Percentiles rank a stretch among this genome's conserved stretches.
Evolutionary conservation across 2,888 invertebrate species (phyloP).

Genomic region (Gibbula magus): DNA sequence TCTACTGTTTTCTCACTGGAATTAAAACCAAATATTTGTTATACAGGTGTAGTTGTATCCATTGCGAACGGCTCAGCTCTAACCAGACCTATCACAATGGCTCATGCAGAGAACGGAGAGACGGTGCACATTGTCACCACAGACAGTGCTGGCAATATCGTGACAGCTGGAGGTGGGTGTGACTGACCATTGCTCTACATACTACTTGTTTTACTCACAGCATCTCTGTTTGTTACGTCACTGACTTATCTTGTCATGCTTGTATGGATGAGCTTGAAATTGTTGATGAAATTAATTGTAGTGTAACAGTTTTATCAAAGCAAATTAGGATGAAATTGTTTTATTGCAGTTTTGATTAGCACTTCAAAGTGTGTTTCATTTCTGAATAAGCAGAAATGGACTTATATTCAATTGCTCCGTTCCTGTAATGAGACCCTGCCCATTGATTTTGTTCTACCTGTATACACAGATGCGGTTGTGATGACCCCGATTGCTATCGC

Average conservation of each 20-base stretch:
- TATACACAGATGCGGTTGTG: slow-evolving; percentile 62
- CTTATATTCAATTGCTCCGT: neutral
- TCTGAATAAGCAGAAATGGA: no score
- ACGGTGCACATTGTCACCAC: slow-evolving; percentile 71
- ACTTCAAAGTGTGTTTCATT: no score
- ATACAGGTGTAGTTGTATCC: slow-evolving; percentile 35
- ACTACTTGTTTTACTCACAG: no score
- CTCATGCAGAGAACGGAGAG: slow-evolving; percentile 58
- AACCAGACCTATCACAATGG: slow-evolving; percentile 33
- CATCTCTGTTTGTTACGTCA: no score
- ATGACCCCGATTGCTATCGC: slow-evolving; percentile 59
- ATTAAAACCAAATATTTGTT: neutral
- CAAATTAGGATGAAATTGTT: no score
- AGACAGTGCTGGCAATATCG: slow-evolving; percentile 63
- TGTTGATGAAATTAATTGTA: neutral
- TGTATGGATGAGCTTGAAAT: neutral
- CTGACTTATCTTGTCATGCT: neutral
- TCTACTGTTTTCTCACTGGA: neutral
- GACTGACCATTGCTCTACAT: no score
- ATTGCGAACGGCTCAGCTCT: slow-evolving; percentile 31
- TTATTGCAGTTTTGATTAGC: no score
- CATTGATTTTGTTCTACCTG: neutral
- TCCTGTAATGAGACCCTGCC: neutral
- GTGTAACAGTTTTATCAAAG: neutral
- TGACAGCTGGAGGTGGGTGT: slow-evolving; percentile 62